Percentiles rank a stretch among this genome's conserved stretches.
phyloP scores from a whole-genome alignment of 2,888 invertebrate species.

The Electrophaes corylata region DNA sequence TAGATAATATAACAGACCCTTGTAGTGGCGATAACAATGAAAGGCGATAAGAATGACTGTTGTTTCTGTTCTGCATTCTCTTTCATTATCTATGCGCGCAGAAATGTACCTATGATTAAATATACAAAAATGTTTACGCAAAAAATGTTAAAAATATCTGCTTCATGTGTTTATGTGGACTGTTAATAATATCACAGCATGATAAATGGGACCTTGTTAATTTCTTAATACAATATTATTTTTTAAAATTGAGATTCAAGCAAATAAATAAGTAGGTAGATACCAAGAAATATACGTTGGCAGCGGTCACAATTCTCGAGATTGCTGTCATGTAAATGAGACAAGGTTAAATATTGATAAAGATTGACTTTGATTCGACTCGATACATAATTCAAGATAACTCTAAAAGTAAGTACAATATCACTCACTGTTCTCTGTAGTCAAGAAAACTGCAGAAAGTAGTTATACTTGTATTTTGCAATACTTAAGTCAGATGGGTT shows the following conservation, averaged over 20 bases:
- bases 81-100: slow-evolving; percentile 13
- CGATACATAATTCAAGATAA: slow-evolving; percentile 37
- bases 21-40: slow-evolving; percentile 26
- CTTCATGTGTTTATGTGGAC: neutral
- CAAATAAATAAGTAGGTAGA: neutral
- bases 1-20: slow-evolving; percentile 15
- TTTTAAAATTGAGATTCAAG: slow-evolving; percentile 4
- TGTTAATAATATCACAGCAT: slow-evolving; percentile 8
- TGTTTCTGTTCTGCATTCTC: slow-evolving; percentile 14
- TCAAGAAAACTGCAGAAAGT: neutral
- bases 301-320: neutral
- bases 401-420: slow-evolving; percentile 28
- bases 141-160: neutral
- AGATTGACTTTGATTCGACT: slow-evolving; percentile 61
- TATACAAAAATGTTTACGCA: neutral
- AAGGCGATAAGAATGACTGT: slow-evolving; percentile 16
- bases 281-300: slow-evolving; percentile 1
- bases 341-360: slow-evolving; percentile 46
- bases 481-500: too few relatives aligned
- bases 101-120: slow-evolving; percentile 7
- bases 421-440: slow-evolving; percentile 13
- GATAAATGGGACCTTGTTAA: slow-evolving; percentile 15
- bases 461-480: neutral
- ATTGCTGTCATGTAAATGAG: slow-evolving; percentile 5
- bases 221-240: slow-evolving; percentile 19